phyloP scores from a whole-genome alignment of 1,140 invertebrate species.

The Orussus abietinus region DNA sequence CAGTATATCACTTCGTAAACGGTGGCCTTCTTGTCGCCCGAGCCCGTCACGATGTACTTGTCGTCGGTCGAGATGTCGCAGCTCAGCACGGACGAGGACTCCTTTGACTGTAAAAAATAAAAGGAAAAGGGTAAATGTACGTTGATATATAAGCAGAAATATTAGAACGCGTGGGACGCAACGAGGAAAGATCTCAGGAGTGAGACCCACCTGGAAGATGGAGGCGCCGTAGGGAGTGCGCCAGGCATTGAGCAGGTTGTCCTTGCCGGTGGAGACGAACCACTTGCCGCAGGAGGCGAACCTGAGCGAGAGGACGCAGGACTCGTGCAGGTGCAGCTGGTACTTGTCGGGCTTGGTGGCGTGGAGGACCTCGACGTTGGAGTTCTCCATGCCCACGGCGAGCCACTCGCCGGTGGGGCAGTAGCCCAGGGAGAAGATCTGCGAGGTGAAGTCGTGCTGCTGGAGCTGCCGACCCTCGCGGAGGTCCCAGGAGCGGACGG shows the following conservation, averaged over 20 bases:
- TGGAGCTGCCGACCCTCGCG: slow-evolving; percentile 91
- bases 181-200: background rate
- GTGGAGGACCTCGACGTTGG: slow-evolving; percentile 96
- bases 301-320: slow-evolving; percentile 94
- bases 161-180: no score
- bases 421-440: slow-evolving; percentile 95
- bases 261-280: slow-evolving; percentile 99
- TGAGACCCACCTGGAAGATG: slow-evolving; percentile 85
- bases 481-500: slow-evolving; percentile 95
- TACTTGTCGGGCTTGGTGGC: slow-evolving; percentile 96
- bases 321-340: slow-evolving; percentile 95
- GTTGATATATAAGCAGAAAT: no score
- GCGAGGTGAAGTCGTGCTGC: slow-evolving; percentile 93
- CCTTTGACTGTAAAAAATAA: slow-evolving; percentile 84
- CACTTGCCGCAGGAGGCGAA: slow-evolving; percentile 97
- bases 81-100: slow-evolving; percentile 96
- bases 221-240: slow-evolving; percentile 96
- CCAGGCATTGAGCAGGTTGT: slow-evolving; percentile 97
- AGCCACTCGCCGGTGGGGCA: slow-evolving; percentile 98
- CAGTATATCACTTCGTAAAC: slow-evolving; percentile 98
- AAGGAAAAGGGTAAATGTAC: slow-evolving; percentile 1
- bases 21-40: slow-evolving; percentile 98
- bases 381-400: slow-evolving; percentile 98
- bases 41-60: slow-evolving; percentile 98
- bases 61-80: slow-evolving; percentile 99